Percentiles rank a stretch among this genome's conserved stretches.
phyloP scores from a whole-genome alignment of 2,797 vertebrate genomes.

The Pogoniulus pusillus region DNA sequence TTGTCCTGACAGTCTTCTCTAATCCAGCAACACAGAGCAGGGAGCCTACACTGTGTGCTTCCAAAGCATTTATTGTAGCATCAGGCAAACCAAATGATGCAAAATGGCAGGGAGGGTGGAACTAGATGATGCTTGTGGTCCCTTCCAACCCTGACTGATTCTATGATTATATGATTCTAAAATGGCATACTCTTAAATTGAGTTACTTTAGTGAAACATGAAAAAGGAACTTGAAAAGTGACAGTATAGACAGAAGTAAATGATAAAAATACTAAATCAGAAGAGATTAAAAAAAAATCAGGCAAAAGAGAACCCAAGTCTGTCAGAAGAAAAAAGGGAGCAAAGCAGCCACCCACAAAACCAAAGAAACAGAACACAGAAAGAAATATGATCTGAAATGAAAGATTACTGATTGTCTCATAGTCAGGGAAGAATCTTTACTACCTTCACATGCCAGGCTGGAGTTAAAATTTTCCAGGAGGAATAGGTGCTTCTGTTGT shows the following conservation, averaged over 20 bases:
- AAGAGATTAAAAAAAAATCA: neutral
- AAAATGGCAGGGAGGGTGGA: too few species aligned
- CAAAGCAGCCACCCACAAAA: neutral
- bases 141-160: too few species aligned
- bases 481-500: neutral
- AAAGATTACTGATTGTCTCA: neutral
- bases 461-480: neutral
- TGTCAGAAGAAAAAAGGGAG: neutral
- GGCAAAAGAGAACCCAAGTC: neutral
- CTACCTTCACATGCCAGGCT: neutral
- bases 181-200: neutral
- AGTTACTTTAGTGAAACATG: neutral
- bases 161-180: too few species aligned
- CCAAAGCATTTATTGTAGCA: neutral
- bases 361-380: neutral
- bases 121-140: too few species aligned
- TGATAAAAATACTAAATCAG: neutral
- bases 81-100: neutral
- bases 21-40: neutral
- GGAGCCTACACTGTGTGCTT: neutral
- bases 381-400: neutral
- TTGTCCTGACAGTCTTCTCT: neutral
- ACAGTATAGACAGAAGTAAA: neutral
- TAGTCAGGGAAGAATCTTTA: neutral
- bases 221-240: neutral